Evolutionary conservation across 2,888 invertebrate genomes (phyloP), one percentile per base, ranked within the genome.

Genomic region (Meloe dianella): DNA sequence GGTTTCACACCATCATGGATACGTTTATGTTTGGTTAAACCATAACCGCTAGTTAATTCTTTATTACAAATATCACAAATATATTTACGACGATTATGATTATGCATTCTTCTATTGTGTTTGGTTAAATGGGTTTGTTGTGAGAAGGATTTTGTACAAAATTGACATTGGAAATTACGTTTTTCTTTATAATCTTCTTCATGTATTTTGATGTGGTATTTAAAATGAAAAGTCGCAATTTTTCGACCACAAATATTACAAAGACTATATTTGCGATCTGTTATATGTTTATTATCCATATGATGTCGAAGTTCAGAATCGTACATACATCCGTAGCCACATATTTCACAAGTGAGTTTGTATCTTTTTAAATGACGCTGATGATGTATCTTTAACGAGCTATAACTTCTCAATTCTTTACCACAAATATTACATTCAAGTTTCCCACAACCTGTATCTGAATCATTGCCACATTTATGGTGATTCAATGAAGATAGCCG

Each of bases 361-460:
- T 85, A 86, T 24, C 86, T 85, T 0, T 86, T 87, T 24, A 85
- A 85, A 67, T 88, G 88, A 57, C 85, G 84, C 1, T 84, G 77
- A 82, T 85, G 84, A 71, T 88, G 88, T 29, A 14, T 27, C 8
- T 29, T 57, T 24, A 63, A 30, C 4, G 29, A 72, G 59, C 30
- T 71, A 66, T 41, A 73, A 4, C 27, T 57, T 2, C 30, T 54
- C 9, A 60, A n/a, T 17, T 47, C 10, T 60, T 54, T 60, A 2
- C 24, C 24, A 29, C 64, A 65, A 57, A 61, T 60, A 22, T 60
- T 47, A 47, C 64, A 65, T 5, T 30, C 47, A 5, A 41, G 5
- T 54, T 51, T 22, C 32, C 22, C n/a, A 3, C n/a, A n/a, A n/a
- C n/a, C n/a, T n/a, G 14, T 22, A 14, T 30, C 6, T n/a, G n/a